Evolutionary conservation across 1,140 invertebrate genomes (phyloP).

Genomic region (Scaptomyza hsui): DNA sequence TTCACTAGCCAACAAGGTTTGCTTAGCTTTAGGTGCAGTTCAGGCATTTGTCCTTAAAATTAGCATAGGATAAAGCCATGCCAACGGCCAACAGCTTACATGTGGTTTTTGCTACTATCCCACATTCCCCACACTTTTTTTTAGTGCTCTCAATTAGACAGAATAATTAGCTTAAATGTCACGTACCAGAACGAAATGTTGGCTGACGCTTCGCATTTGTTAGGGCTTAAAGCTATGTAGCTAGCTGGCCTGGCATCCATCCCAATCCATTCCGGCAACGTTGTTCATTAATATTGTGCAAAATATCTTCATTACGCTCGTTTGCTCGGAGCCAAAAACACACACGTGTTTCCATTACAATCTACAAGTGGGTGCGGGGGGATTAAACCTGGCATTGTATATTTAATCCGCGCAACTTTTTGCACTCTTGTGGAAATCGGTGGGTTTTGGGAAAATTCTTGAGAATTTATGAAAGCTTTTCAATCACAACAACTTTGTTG

Average conservation of each 20-base stretch:
- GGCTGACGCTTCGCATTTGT: slow-evolving; percentile 1
- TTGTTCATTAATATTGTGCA: slow-evolving; percentile 32
- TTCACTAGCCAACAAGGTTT: background rate
- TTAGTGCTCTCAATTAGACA: background rate
- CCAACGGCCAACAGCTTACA: slow-evolving; percentile 1
- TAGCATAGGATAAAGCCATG: slow-evolving; percentile 25
- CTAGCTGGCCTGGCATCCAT: too few relatives aligned
- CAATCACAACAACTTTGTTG: too few relatives aligned
- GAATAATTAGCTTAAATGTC: slow-evolving; percentile 38
- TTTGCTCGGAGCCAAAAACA: background rate
- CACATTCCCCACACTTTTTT: background rate
- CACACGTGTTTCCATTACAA: slow-evolving; percentile 2
- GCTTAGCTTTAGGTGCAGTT: background rate
- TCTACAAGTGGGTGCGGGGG: background rate
- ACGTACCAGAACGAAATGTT: slow-evolving; percentile 27
- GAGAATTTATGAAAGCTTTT: too few relatives aligned
- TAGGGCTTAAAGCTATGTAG: slow-evolving; percentile 20
- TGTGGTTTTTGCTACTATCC: background rate
- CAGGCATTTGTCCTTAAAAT: slow-evolving; percentile 31
- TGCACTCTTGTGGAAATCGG: background rate
- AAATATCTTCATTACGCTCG: slow-evolving; percentile 29
- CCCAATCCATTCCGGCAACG: background rate
- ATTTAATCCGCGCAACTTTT: background rate
- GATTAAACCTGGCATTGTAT: background rate
- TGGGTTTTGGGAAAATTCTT: too few relatives aligned